phyloP scores from a whole-genome alignment of 30 jellyfish, hydroid and myxozoan genomes.

The Nemopilema nomurai region DNA sequence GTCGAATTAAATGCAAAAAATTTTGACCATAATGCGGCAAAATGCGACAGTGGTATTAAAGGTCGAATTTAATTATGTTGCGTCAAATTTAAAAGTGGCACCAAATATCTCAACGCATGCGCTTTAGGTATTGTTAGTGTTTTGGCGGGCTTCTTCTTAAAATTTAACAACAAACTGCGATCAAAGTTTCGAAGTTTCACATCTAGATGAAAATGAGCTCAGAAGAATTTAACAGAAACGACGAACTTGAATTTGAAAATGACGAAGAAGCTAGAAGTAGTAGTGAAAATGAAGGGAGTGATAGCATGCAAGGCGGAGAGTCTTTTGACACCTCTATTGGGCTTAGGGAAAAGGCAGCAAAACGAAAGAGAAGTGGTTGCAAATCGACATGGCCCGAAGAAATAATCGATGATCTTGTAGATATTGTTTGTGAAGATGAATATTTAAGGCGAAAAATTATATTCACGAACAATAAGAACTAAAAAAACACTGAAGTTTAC shows the following conservation, averaged over 20 bases:
- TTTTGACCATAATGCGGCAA: background rate
- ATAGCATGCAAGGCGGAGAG: background rate
- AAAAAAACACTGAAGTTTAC: conserved; percentile 43
- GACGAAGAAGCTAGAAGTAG: background rate
- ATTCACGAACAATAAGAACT: conserved; percentile 31
- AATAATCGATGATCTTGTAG: conserved; percentile 46
- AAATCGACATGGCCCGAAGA: conserved; percentile 65
- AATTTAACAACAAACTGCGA: background rate
- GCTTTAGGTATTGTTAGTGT: conserved; percentile 7
- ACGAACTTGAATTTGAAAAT: background rate
- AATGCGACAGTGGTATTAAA: background rate
- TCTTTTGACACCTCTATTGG: conserved; percentile 13
- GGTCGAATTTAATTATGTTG: conserved; percentile 17
- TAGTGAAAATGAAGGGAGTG: conserved; percentile 11
- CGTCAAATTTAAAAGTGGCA: conserved; percentile 7
- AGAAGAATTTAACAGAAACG: background rate
- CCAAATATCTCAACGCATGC: conserved; percentile 10
- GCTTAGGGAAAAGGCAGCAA: conserved; percentile 22
- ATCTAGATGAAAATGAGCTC: background rate
- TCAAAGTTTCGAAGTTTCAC: background rate
- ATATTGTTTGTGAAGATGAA: conserved; percentile 52
- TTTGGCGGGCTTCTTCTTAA: background rate
- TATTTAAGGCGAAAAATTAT: conserved; percentile 37
- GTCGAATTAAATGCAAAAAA: background rate
- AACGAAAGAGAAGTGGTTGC: conserved; percentile 45